These are phyloP conservation scores for Phyllostomus hastatus DNA, from an alignment of 2,113 vertebrate genomes.

Conservation along the genomic window DNA sequence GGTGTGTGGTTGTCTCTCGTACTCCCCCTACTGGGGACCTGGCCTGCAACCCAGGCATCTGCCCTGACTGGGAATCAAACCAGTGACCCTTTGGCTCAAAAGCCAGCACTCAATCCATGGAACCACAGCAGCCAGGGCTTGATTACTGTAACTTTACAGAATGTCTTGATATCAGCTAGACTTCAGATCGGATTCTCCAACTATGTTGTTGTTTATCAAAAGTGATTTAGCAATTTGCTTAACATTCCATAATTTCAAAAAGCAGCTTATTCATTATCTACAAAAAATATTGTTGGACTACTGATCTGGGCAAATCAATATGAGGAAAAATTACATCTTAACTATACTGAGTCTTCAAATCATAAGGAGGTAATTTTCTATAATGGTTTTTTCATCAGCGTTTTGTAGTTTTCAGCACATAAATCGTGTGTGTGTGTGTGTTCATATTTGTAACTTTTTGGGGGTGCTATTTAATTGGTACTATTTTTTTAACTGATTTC, in stretches of 20 bases:
- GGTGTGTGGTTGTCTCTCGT: no score
- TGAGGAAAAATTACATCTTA: not conserved
- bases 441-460: not conserved
- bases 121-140: not conserved
- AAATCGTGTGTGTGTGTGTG: not conserved
- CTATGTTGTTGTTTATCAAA: not conserved
- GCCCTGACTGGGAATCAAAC: no score
- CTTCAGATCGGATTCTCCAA: not conserved
- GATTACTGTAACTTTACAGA: not conserved
- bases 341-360: not conserved
- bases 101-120: no score
- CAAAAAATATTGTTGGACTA: not conserved
- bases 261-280: not conserved
- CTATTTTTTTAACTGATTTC: not conserved
- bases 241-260: not conserved
- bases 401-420: not conserved
- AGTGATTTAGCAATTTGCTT: not conserved
- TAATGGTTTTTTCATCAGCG: not conserved
- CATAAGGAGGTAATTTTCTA: not conserved
- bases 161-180: not conserved
- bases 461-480: not conserved
- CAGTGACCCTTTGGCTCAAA: no score
- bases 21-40: no score
- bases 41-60: no score
- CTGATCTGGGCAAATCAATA: not conserved